phyloP scores from a whole-genome alignment of 2,888 invertebrate genomes.

The Hybos culiciformis region DNA sequence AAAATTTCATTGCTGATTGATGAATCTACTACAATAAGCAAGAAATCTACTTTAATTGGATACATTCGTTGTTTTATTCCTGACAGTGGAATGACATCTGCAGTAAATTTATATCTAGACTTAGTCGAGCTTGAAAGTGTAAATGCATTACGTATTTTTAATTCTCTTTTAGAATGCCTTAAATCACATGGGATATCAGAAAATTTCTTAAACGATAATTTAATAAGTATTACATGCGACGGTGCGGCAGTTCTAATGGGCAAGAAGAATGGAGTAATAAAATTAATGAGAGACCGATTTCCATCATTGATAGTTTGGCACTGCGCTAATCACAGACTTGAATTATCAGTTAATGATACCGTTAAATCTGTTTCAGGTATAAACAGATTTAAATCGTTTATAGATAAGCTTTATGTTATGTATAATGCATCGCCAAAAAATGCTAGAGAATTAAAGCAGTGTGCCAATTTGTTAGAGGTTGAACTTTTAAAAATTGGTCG shows the following conservation, averaged over 20 bases:
- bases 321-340: background rate
- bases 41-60: background rate
- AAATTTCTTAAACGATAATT: background rate
- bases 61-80: background rate
- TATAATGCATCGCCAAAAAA: background rate
- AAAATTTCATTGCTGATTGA: background rate
- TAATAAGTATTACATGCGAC: background rate
- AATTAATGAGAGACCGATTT: background rate
- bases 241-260: background rate
- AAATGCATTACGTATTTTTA: background rate
- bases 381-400: background rate
- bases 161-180: background rate
- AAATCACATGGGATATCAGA: background rate
- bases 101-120: background rate
- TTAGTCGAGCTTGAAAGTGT: background rate
- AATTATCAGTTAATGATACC: background rate
- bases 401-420: background rate
- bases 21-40: background rate
- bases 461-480: background rate
- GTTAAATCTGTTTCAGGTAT: background rate
- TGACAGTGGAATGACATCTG: background rate
- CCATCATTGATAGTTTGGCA: background rate
- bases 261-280: background rate
- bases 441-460: background rate
- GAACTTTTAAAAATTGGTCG: background rate